Evolutionary conservation across 1,140 invertebrate genomes (phyloP).

Genomic region (Zaprionus kolodkinae): DNA sequence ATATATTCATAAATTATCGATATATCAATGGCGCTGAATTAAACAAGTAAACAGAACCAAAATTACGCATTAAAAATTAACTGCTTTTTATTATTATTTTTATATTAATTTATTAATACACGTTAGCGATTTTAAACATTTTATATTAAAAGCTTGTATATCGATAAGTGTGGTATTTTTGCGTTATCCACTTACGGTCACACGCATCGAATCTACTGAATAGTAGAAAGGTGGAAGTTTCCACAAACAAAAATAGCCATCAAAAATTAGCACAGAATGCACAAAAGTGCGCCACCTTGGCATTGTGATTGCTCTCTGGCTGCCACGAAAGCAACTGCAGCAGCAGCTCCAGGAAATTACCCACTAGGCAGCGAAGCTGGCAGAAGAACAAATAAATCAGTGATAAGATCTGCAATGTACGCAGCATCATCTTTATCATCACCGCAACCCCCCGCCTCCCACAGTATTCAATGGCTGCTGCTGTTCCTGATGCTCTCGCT

Average conservation of each 20-base stretch:
- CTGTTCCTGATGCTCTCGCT: conserved; percentile 32
- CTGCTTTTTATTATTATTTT: neutral
- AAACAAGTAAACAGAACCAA: neutral
- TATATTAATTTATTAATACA: neutral
- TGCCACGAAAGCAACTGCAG: conserved; percentile 84
- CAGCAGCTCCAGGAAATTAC: neutral
- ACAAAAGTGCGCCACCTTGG: conserved; percentile 77
- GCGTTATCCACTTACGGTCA: neutral
- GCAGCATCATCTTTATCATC: conserved; percentile 29
- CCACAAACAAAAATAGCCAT: conserved; percentile 62
- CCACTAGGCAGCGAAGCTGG: neutral
- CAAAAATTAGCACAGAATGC: conserved; percentile 65
- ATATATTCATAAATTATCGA: neutral
- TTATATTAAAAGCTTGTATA: neutral
- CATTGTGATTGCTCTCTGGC: conserved; percentile 36
- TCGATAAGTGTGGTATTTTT: neutral
- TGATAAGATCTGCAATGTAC: conserved; percentile 62
- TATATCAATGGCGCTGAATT: neutral
- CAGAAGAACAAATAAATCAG: conserved; percentile 27
- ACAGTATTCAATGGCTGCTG: conserved; percentile 33
- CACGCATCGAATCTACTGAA: conserved; percentile 11
- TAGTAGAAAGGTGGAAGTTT: conserved; percentile 62
- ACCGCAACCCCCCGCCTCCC: conserved; percentile 24
- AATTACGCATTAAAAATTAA: neutral
- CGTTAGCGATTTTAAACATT: neutral